A percentile compares a stretch with the other conserved stretches of the same genome.
Evolutionary conservation across 2,888 invertebrate species (phyloP).

Genomic region (Melieria picta): DNA sequence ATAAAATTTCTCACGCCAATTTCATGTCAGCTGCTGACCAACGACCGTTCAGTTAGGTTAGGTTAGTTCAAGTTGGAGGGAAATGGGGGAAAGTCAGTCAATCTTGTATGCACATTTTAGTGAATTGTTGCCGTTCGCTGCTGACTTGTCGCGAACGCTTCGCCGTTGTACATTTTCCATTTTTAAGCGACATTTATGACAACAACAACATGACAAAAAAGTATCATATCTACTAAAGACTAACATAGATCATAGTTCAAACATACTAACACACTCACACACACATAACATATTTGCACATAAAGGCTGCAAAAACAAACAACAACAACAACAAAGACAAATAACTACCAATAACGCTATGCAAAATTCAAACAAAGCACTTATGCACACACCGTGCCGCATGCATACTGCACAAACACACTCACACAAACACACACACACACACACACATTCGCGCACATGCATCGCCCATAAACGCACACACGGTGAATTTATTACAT

Average conservation of each 20-base stretch:
- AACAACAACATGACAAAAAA: conserved; percentile 9
- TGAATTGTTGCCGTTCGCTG: neutral
- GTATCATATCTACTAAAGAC: conserved; percentile 26
- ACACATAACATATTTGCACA: conserved; percentile 27
- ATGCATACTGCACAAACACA: conserved; percentile 23
- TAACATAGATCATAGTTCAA: conserved; percentile 29
- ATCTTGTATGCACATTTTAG: neutral
- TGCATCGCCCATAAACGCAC: conserved; percentile 33
- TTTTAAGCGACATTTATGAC: conserved; percentile 6
- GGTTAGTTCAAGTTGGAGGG: too few relatives aligned
- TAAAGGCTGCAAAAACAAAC: conserved; percentile 9
- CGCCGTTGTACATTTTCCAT: neutral
- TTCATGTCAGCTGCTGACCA: too few relatives aligned
- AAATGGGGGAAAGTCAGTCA: neutral
- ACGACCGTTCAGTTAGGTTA: too few relatives aligned
- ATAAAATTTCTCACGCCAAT: too few relatives aligned
- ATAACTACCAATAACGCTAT: neutral
- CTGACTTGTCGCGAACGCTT: neutral
- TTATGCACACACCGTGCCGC: conserved; percentile 41
- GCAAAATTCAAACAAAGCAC: conserved; percentile 3
- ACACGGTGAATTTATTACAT: conserved; percentile 61
- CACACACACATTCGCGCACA: conserved; percentile 6
- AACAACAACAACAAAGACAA: conserved; percentile 5
- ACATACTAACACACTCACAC: conserved; percentile 42
- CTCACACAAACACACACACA: conserved; percentile 17